Conservation (phyloP, 1,140 invertebrate genomes). For the Adoxophyes honmai region DNA sequence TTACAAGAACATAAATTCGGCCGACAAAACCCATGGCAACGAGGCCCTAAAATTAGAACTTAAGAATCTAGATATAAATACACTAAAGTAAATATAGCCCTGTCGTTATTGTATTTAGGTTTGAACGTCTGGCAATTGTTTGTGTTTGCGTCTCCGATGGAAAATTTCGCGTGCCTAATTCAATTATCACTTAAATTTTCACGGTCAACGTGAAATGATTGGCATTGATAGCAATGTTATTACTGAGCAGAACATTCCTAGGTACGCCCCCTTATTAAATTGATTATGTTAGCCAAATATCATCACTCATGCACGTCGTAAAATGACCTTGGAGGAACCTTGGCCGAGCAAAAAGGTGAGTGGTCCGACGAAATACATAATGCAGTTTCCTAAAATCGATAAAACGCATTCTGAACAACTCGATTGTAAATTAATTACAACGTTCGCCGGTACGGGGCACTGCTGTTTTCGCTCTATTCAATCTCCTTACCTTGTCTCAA, state of each 20-base stretch:
- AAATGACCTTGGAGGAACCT: not conserved
- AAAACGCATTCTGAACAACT: no score
- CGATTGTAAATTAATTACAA: no score
- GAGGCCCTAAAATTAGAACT: no score
- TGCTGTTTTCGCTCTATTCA: no score
- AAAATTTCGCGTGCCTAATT: not conserved
- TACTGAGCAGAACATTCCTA: not conserved
- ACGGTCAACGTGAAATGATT: not conserved
- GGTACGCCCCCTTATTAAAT: not conserved
- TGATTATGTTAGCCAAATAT: conserved; percentile 1
- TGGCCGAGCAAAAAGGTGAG: not conserved
- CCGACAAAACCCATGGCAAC: no score
- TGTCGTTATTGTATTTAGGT: not conserved
- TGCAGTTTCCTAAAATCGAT: no score
- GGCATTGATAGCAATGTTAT: not conserved
- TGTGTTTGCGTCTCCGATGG: not conserved
- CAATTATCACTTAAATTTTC: not conserved
- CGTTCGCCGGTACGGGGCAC: no score
- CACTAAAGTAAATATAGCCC: not conserved
- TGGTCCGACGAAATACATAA: no score
- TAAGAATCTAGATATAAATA: no score
- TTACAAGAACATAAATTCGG: no score
- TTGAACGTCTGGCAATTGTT: not conserved
- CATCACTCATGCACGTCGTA: not conserved
- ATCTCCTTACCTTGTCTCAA: no score